Percentiles rank a stretch among this genome's conserved stretches.
These are phyloP conservation scores for Corythoichthys intestinalis DNA, from an alignment of 2,113 vertebrate species.

Conservation along the genomic window DNA sequence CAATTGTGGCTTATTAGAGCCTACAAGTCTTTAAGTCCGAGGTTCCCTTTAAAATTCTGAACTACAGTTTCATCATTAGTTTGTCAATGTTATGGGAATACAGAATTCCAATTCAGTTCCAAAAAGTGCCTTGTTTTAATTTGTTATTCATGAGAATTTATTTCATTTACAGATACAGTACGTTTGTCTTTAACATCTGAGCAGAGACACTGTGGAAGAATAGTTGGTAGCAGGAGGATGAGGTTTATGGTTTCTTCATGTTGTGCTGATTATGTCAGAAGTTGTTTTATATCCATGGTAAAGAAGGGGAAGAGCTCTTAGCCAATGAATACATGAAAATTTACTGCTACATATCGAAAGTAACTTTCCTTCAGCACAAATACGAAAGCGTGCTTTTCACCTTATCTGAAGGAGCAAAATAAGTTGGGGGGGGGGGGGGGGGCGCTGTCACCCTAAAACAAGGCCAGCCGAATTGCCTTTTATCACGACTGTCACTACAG, in stretches of 20 bases:
- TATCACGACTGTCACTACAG: not conserved
- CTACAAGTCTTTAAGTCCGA: no score
- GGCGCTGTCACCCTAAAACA: constrained; percentile 27
- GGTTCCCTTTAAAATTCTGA: no score
- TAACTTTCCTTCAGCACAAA: constrained; percentile 43
- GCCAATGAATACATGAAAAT: constrained; percentile 31
- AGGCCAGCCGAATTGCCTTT: constrained; percentile 17
- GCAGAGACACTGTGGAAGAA: constrained; percentile 44
- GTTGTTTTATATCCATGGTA: constrained; percentile 30
- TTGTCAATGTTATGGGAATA: not conserved
- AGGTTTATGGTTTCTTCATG: constrained; percentile 24
- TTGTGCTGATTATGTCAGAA: constrained; percentile 64
- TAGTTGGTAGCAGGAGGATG: constrained; percentile 19
- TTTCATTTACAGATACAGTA: not conserved
- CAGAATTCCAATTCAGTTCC: not conserved
- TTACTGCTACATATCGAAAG: constrained; percentile 44
- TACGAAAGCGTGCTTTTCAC: not conserved
- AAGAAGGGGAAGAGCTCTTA: constrained; percentile 13
- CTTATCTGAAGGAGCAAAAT: not conserved
- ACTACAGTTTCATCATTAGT: not conserved
- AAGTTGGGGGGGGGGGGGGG: constrained; percentile 15
- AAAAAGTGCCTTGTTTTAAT: not conserved
- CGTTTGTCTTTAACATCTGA: constrained; percentile 20
- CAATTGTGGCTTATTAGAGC: no score
- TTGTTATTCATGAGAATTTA: not conserved